phyloP scores from a whole-genome alignment of 2,113 vertebrate species.

The Eulacestoma nigropectus region DNA sequence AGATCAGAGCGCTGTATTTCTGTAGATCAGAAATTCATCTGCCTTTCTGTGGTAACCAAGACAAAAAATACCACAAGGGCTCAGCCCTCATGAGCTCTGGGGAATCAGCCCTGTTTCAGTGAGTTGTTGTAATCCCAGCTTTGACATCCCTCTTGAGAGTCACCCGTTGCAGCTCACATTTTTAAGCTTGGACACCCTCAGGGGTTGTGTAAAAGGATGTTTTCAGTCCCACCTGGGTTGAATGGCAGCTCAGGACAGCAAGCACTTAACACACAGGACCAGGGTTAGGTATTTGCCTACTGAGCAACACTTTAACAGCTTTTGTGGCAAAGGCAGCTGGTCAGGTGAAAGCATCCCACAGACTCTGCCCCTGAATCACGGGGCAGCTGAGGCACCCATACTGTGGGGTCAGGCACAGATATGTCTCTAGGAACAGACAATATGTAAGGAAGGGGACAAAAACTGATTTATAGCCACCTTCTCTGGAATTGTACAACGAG shows the following conservation, averaged over 20 bases:
- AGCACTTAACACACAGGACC: not conserved
- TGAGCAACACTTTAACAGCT: not conserved
- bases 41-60: not conserved
- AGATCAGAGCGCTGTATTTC: rapidly evolving
- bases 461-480: not conserved
- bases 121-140: not conserved
- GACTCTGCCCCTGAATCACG: not conserved
- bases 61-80: not conserved
- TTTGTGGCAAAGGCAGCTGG: not conserved
- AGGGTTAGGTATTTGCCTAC: not conserved
- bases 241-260: not conserved
- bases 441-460: not conserved
- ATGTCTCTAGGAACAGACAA: not conserved
- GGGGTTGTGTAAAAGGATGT: not conserved
- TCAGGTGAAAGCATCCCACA: not conserved
- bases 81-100: not conserved
- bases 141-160: not conserved
- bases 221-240: not conserved
- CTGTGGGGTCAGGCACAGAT: not conserved
- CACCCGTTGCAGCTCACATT: not conserved
- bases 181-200: not conserved
- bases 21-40: not conserved
- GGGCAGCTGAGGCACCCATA: not conserved
- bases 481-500: not conserved
- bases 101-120: not conserved